A percentile compares a stretch with the other conserved stretches of the same genome.
Conservation (phyloP, 2,113 vertebrate species). For the Lophius piscatorius region DNA sequence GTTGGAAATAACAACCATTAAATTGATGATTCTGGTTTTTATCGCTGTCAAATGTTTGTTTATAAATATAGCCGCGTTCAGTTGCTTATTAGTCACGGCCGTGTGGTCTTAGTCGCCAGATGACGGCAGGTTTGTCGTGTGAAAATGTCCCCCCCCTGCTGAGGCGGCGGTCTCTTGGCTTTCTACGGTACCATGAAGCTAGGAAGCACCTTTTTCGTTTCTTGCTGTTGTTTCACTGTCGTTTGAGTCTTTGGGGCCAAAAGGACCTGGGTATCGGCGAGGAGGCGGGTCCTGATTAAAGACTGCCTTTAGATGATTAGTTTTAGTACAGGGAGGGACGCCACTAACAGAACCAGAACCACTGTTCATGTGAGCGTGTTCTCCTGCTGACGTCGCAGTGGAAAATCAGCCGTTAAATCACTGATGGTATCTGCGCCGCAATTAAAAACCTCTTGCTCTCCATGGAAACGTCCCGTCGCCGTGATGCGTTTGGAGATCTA, state of each 20-base stretch:
- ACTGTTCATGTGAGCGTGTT: conserved; percentile 52
- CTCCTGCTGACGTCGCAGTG: conserved; percentile 29
- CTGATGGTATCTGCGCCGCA: conserved; percentile 55
- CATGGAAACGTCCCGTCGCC: too few relatives aligned
- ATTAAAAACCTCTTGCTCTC: conserved; percentile 53
- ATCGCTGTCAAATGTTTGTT: too few relatives aligned
- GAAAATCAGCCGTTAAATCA: conserved; percentile 51
- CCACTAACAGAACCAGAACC: conserved; percentile 63
- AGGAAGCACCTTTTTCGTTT: conserved; percentile 65
- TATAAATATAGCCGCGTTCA: too few relatives aligned
- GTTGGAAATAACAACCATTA: too few relatives aligned
- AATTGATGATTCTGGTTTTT: too few relatives aligned
- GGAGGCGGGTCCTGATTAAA: conserved; percentile 44
- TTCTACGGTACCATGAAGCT: conserved; percentile 55
- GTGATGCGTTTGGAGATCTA: conserved; percentile 16
- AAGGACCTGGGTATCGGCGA: conserved; percentile 36
- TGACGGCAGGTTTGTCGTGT: background rate
- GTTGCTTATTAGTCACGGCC: too few relatives aligned
- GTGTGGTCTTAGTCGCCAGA: background rate
- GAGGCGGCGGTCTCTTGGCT: conserved; percentile 37
- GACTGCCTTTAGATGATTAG: conserved; percentile 57
- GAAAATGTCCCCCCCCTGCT: conserved; percentile 28
- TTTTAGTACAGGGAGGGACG: conserved; percentile 65
- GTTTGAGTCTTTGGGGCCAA: conserved; percentile 57
- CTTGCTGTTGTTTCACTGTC: conserved; percentile 63